Evolutionary conservation across 2,888 invertebrate genomes (phyloP).

Genomic region (Drosophila quinaria): DNA sequence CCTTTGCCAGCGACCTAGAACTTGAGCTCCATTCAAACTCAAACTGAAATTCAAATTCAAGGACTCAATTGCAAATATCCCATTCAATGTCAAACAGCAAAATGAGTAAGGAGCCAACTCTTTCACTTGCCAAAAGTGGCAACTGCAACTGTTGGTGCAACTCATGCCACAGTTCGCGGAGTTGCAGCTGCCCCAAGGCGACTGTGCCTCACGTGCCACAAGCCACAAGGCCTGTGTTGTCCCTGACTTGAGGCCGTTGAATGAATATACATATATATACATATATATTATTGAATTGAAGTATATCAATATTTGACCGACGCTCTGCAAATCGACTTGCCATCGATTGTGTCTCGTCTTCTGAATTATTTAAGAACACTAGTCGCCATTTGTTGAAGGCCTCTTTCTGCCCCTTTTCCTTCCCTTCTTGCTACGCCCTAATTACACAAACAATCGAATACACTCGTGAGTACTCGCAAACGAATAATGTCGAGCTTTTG

Average conservation of each 20-base stretch:
- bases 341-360: conserved; percentile 67
- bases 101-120: conserved; percentile 7
- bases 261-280: no score
- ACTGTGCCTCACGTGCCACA: conserved; percentile 58
- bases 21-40: conserved; percentile 30
- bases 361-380: conserved; percentile 70
- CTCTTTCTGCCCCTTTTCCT: neutral
- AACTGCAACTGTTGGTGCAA: conserved; percentile 10
- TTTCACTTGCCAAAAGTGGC: conserved; percentile 29
- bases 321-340: conserved; percentile 66
- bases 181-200: conserved; percentile 53
- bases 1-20: conserved; percentile 53
- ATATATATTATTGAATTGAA: conserved; percentile 4
- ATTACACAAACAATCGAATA: conserved; percentile 49
- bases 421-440: conserved; percentile 11
- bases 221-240: neutral
- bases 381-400: conserved; percentile 14
- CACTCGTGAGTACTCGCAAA: neutral
- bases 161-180: conserved; percentile 39
- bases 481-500: conserved; percentile 23
- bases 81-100: conserved; percentile 52
- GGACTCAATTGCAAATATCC: conserved; percentile 30
- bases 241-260: conserved; percentile 37
- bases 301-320: conserved; percentile 76
- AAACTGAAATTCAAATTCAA: conserved; percentile 32